A percentile compares a stretch with the other conserved stretches of the same genome.
These are phyloP conservation scores for Pseudomyrmex sp. DNA, from an alignment of 1,140 invertebrate genomes.

Conservation along the genomic window DNA sequence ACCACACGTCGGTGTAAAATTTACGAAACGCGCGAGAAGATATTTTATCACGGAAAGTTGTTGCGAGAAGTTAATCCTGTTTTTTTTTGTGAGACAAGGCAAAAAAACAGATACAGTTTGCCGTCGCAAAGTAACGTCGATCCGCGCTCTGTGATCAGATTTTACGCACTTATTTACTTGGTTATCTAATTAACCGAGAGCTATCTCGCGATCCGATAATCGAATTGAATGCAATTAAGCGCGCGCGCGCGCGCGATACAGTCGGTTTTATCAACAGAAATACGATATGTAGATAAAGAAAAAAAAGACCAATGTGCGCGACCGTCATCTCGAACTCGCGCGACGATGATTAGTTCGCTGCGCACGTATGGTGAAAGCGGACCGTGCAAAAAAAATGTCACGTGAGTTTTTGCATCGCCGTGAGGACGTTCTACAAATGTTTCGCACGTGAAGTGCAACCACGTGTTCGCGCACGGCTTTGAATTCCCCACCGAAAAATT, in stretches of 20 bases:
- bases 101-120: neutral
- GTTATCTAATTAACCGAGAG: slow-evolving; percentile 43
- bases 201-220: slow-evolving; percentile 18
- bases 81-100: too few species aligned
- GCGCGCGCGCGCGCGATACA: neutral
- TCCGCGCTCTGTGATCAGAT: neutral
- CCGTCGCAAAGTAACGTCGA: slow-evolving; percentile 12
- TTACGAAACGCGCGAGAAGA: neutral
- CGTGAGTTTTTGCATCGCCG: slow-evolving; percentile 17
- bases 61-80: too few species aligned
- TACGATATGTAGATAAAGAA: neutral
- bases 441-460: slow-evolving; percentile 6
- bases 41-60: neutral
- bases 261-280: too few species aligned
- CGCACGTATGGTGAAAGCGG: too few species aligned
- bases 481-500: neutral
- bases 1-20: neutral
- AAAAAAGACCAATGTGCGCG: neutral
- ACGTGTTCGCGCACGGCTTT: neutral
- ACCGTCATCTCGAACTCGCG: too few species aligned
- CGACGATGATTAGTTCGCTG: too few species aligned
- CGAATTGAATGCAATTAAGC: slow-evolving; percentile 27
- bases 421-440: slow-evolving; percentile 16
- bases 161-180: slow-evolving; percentile 25
- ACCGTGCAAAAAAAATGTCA: neutral